These are phyloP conservation scores for Thamnophis sirtalis DNA, from an alignment of 2,113 vertebrate species.

Conservation along the genomic window DNA sequence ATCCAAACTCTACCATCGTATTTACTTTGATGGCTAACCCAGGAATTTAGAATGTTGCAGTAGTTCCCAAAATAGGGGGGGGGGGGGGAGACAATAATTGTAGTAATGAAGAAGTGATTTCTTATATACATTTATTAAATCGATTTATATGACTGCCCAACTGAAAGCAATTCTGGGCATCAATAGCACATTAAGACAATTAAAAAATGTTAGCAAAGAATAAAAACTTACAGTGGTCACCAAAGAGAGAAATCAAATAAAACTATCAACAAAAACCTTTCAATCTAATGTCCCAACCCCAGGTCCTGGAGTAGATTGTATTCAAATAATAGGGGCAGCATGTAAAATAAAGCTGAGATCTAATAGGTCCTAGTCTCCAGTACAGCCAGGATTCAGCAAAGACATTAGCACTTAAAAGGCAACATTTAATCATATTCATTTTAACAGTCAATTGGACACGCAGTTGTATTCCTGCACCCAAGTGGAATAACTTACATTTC, in stretches of 20 bases:
- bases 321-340: neutral
- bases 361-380: neutral
- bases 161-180: neutral
- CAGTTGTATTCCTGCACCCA: neutral
- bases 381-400: neutral
- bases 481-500: slow-evolving; percentile 83
- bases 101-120: neutral
- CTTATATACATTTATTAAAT: neutral
- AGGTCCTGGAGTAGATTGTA: neutral
- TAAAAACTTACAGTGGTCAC: neutral
- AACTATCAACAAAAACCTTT: neutral
- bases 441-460: neutral
- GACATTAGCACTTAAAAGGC: neutral
- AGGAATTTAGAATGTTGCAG: neutral
- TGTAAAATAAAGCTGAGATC: neutral
- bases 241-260: neutral
- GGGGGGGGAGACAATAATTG: neutral
- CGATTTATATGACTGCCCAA: neutral
- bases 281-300: neutral
- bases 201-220: neutral
- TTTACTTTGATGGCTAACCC: neutral
- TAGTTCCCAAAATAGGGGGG: neutral
- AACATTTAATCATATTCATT: neutral
- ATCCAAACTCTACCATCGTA: neutral
- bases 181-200: neutral